A percentile compares a stretch with the other conserved stretches of the same genome.
These are phyloP conservation scores for Labrus mixtus DNA, from an alignment of 2,113 vertebrate species.

Conservation along the genomic window DNA sequence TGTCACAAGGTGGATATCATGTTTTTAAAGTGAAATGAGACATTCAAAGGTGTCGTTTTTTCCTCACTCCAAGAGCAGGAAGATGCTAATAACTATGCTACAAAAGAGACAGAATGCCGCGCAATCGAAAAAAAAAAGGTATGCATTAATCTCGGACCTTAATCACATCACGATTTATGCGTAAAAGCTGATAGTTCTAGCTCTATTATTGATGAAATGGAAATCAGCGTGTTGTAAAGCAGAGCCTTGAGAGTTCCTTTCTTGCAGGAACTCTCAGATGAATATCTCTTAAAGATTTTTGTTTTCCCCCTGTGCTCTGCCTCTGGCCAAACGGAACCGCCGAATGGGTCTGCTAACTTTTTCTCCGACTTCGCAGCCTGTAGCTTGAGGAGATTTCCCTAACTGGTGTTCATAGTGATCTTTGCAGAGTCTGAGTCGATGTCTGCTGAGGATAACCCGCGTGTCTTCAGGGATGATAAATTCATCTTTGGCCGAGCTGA, in stretches of 20 bases:
- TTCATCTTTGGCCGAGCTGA: conserved; percentile 3
- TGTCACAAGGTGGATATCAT: too few relatives aligned
- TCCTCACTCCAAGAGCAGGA: too few relatives aligned
- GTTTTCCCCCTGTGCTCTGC: not conserved
- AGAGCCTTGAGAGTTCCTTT: not conserved
- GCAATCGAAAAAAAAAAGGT: not conserved
- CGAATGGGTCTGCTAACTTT: conserved; percentile 7
- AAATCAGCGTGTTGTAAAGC: not conserved
- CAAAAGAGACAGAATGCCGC: too few relatives aligned
- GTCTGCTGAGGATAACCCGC: not conserved
- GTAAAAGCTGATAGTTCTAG: too few relatives aligned
- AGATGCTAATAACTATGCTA: too few relatives aligned
- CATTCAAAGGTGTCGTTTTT: too few relatives aligned
- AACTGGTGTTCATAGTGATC: not conserved
- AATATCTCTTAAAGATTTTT: not conserved
- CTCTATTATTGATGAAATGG: conserved; percentile 10
- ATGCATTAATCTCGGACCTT: too few relatives aligned
- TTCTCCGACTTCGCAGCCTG: conserved; percentile 7
- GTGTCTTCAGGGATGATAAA: conserved; percentile 24
- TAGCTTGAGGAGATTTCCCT: conserved; percentile 36
- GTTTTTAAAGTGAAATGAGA: too few relatives aligned
- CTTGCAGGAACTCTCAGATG: not conserved
- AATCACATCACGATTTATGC: too few relatives aligned
- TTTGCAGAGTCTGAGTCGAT: not conserved
- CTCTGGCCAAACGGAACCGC: not conserved